Evolutionary conservation across 2,888 invertebrate species (phyloP).

Genomic region (Gari tellinella): DNA sequence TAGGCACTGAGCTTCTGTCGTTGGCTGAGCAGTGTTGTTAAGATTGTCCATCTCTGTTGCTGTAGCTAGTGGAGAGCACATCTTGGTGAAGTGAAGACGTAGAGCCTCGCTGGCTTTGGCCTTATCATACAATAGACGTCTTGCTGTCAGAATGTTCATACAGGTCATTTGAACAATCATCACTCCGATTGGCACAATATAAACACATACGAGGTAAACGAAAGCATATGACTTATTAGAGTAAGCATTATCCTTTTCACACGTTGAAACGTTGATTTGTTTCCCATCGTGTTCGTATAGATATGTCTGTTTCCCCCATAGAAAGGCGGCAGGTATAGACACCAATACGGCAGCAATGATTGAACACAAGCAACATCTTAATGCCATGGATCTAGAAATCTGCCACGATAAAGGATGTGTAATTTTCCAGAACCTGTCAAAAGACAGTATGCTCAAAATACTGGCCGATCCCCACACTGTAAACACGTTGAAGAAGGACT

Average conservation of each 20-base stretch:
- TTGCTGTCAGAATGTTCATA: constrained; percentile 40
- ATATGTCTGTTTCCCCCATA: constrained; percentile 54
- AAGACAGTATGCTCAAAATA: constrained; percentile 34
- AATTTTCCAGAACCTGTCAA: constrained; percentile 49
- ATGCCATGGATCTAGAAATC: constrained; percentile 34
- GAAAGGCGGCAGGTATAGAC: constrained; percentile 26
- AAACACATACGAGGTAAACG: constrained; percentile 36
- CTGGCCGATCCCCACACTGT: constrained; percentile 35
- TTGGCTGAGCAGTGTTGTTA: too few relatives aligned
- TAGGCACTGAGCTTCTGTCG: too few relatives aligned
- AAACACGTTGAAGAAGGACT: constrained; percentile 31
- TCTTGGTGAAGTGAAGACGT: too few relatives aligned
- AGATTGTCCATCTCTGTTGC: too few relatives aligned
- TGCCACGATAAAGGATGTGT: constrained; percentile 43
- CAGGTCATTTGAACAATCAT: constrained; percentile 32
- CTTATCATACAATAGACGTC: constrained; percentile 31
- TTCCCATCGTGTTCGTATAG: constrained; percentile 8
- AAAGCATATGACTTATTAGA: constrained; percentile 28
- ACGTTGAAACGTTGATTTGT: constrained; percentile 39
- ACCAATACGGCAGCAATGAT: constrained; percentile 21
- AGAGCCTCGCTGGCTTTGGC: too few relatives aligned
- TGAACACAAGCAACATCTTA: constrained; percentile 19
- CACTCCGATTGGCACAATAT: constrained; percentile 35
- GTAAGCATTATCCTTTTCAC: constrained; percentile 34
- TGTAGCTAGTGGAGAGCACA: too few relatives aligned